Evolutionary conservation across 2,113 vertebrate species (phyloP).

Genomic region (Lepus europaeus): DNA sequence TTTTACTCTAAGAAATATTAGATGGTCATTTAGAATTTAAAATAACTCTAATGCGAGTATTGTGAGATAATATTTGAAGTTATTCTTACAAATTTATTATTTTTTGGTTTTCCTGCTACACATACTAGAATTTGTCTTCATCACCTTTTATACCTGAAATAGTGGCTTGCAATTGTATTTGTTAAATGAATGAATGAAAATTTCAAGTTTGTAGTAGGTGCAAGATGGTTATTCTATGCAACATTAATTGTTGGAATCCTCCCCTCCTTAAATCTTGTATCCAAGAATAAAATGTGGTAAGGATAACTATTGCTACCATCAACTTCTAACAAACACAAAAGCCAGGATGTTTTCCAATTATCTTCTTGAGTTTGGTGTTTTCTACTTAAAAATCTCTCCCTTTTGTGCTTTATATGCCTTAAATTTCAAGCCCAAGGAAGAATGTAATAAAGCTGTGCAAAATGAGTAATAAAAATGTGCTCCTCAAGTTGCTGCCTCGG

Average conservation of each 20-base stretch:
- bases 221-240: background rate
- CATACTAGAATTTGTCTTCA: background rate
- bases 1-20: slow-evolving; percentile 51
- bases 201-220: background rate
- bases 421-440: background rate
- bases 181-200: background rate
- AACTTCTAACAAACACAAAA: slow-evolving; percentile 26
- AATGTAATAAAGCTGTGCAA: slow-evolving; percentile 3
- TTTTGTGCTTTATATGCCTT: background rate
- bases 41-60: background rate
- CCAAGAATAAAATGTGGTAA: slow-evolving; percentile 24
- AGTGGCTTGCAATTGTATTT: slow-evolving; percentile 1
- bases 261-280: background rate
- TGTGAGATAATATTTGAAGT: background rate
- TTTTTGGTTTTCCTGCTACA: background rate
- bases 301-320: background rate
- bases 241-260: background rate
- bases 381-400: slow-evolving; percentile 13
- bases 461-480: background rate
- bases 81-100: background rate
- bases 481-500: background rate
- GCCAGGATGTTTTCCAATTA: background rate
- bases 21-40: slow-evolving; percentile 32
- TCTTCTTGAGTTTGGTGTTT: slow-evolving; percentile 42
- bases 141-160: background rate